Evolutionary conservation across 2,797 vertebrate genomes (phyloP), one percentile per base, ranked within the genome.

Genomic region (Tapera naevia): DNA sequence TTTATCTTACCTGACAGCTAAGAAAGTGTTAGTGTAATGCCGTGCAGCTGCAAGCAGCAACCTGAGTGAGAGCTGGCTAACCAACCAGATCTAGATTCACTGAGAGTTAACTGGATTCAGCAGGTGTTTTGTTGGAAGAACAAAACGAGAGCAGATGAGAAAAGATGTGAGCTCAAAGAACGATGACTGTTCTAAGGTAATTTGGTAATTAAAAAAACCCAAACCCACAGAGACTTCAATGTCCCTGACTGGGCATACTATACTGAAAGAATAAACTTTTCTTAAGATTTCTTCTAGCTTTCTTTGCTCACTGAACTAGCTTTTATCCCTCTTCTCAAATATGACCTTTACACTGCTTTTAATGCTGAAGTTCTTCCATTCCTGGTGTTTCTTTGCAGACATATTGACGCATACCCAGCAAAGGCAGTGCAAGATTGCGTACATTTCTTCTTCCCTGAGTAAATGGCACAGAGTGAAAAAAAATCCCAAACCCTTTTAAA

Each of bases 361-460:
- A 93, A 67, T 21, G 71, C 48, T 65, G 67, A 88, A 93, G 64
- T 16, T 87, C 37, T 85, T 80, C 69, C 69, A 58, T 51, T 80
- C 64, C 80, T 41, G 46, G 45, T 7, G 37, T 56, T 89, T 71
- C 86, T 78, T 13, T 72, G 78, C 67, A 90, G 89, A 80, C 18
- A 74, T 27, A 73, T 56, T 57, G 80, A 83, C 0, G 19, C 67
- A 60, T 32, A 81, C 39, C 48, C 56, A 50, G 45, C 15, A 66
- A 80, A 82, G 80, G 83, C 83, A 89, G 89, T 66, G 67, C 83
- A 94, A 86, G 76, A 80, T 43, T 71, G 80, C 2, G 10, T 50
- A 76, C 27, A 0, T 61, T 71, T 88, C 82, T 88, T 84, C 92
- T 88, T 96, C 92, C 92, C 94, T 93, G 94, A 95, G 92, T 90